Evolutionary conservation across 2,797 vertebrate species (phyloP).

Genomic region (Fringilla coelebs): DNA sequence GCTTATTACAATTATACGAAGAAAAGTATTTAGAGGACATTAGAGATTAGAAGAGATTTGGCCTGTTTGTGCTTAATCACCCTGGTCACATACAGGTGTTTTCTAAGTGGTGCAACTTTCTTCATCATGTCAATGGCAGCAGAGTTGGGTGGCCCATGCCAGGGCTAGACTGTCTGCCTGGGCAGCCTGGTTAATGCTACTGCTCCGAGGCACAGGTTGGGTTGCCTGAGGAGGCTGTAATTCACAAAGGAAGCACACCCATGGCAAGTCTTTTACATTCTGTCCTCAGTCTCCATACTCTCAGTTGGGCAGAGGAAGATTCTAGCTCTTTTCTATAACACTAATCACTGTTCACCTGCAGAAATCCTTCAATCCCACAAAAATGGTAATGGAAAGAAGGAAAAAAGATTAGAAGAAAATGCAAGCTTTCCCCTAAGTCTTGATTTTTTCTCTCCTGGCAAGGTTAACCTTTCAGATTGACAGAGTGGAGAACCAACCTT

Average conservation of each 20-base stretch:
- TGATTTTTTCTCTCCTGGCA: background rate
- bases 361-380: background rate
- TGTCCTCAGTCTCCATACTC: background rate
- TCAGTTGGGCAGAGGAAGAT: background rate
- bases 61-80: background rate
- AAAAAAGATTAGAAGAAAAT: background rate
- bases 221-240: background rate
- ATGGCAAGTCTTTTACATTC: background rate
- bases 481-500: background rate
- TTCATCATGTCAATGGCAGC: background rate
- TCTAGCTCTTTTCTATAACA: background rate
- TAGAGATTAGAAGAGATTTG: background rate
- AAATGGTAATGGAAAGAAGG: fast-evolving
- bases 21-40: background rate
- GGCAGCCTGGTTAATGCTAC: background rate
- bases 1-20: fast-evolving
- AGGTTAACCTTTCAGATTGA: background rate
- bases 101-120: background rate
- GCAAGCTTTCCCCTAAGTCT: background rate
- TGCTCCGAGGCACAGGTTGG: background rate
- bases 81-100: background rate
- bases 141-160: background rate
- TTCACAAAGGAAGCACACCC: background rate
- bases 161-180: background rate
- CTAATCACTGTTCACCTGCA: background rate